Conservation (phyloP, 2,113 vertebrate genomes). For the Ctenodactylus gundi region DNA sequence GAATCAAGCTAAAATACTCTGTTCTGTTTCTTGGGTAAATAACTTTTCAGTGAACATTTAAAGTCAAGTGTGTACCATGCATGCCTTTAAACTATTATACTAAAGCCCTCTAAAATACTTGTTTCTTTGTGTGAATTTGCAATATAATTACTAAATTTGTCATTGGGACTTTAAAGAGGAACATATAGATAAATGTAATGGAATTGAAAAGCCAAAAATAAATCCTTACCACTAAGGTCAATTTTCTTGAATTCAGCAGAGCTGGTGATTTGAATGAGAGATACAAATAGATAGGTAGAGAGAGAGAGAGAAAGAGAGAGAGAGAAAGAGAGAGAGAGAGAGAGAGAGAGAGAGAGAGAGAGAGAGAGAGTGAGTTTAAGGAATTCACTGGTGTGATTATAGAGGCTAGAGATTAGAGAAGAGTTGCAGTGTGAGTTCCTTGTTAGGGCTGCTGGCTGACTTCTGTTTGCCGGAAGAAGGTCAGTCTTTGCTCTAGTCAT, state of each 20-base stretch:
- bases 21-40: neutral
- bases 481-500: neutral
- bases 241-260: no score
- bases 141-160: neutral
- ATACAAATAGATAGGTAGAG: no score
- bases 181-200: neutral
- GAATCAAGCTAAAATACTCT: neutral
- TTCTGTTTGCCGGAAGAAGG: neutral
- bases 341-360: neutral
- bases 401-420: neutral
- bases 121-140: neutral
- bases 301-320: no score
- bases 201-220: neutral
- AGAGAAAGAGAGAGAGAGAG: neutral
- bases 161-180: neutral
- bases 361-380: neutral
- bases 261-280: no score
- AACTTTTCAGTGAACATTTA: neutral
- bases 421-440: neutral
- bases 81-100: neutral
- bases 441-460: neutral
- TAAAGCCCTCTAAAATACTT: neutral
- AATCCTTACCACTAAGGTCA: neutral
- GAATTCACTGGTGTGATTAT: neutral
- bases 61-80: neutral